Conservation (phyloP, 2,113 vertebrate genomes). For the Anarrhichthys ocellatus region DNA sequence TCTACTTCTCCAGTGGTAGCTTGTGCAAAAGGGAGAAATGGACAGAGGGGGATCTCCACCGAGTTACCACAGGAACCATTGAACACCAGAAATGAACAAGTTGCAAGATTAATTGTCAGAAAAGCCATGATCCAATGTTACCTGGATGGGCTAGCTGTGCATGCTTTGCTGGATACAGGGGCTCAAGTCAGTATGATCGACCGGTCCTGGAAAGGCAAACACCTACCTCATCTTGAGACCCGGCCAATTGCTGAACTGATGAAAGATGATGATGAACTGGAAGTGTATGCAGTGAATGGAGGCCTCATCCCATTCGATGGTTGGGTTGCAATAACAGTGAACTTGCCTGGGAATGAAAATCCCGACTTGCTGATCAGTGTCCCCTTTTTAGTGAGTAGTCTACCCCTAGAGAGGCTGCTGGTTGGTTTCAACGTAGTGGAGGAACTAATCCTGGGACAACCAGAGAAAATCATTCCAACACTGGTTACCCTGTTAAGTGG, state of each 20-base stretch:
- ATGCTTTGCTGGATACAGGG: too few relatives aligned
- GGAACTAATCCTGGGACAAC: neutral
- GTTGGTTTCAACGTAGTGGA: neutral
- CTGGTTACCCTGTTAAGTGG: neutral
- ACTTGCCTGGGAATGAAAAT: too few relatives aligned
- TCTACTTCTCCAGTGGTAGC: neutral
- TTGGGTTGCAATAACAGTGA: neutral
- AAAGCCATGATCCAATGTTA: too few relatives aligned
- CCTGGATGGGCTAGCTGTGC: too few relatives aligned
- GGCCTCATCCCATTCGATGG: neutral
- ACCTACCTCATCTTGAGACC: too few relatives aligned
- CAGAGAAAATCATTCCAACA: neutral
- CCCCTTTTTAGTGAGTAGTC: neutral
- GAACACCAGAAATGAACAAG: neutral
- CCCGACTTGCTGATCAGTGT: conserved; percentile 5
- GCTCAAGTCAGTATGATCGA: neutral
- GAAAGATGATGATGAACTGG: too few relatives aligned
- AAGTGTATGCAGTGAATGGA: neutral
- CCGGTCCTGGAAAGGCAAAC: too few relatives aligned
- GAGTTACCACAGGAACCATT: neutral
- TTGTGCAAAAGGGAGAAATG: neutral
- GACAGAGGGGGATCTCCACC: neutral
- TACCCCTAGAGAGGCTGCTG: neutral
- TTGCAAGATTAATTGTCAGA: too few relatives aligned
- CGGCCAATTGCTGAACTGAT: too few relatives aligned